These are phyloP conservation scores for Trididemnum nubilum DNA, from an alignment of 23 tunicate genomes.

Conservation along the genomic window DNA sequence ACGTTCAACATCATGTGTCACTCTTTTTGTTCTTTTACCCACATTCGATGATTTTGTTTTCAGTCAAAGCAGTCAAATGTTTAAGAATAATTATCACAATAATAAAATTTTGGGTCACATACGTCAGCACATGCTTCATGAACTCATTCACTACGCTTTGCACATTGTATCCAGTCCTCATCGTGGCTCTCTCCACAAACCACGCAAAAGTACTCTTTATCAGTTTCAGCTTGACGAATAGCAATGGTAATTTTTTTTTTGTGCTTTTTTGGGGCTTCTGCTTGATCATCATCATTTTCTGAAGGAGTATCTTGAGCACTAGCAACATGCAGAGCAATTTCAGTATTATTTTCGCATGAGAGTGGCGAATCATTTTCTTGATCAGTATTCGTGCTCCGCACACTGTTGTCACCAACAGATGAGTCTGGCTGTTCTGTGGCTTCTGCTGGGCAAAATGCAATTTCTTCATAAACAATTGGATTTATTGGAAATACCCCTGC, in stretches of 20 bases:
- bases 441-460: slow-evolving; percentile 18
- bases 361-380: too few species aligned
- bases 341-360: too few species aligned
- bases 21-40: too few species aligned
- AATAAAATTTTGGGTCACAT: not conserved
- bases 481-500: slow-evolving; percentile 31
- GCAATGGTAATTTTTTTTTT: too few species aligned
- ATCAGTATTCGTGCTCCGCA: too few species aligned
- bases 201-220: slow-evolving; percentile 11
- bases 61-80: slow-evolving; percentile 27
- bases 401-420: not conserved
- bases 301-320: too few species aligned
- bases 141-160: slow-evolving; percentile 8
- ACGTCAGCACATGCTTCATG: slow-evolving; percentile 29
- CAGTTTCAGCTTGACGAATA: too few species aligned
- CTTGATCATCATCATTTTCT: too few species aligned
- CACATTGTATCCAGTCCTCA: slow-evolving; percentile 38
- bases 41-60: not conserved
- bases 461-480: slow-evolving; percentile 18
- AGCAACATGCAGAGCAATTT: too few species aligned
- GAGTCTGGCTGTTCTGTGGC: slow-evolving; percentile 2
- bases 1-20: too few species aligned
- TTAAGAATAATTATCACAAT: slow-evolving; percentile 10
- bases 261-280: too few species aligned
- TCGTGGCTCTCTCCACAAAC: slow-evolving; percentile 26